phyloP scores from a whole-genome alignment of 2,888 invertebrate genomes.

The Coelopa pilipes region DNA sequence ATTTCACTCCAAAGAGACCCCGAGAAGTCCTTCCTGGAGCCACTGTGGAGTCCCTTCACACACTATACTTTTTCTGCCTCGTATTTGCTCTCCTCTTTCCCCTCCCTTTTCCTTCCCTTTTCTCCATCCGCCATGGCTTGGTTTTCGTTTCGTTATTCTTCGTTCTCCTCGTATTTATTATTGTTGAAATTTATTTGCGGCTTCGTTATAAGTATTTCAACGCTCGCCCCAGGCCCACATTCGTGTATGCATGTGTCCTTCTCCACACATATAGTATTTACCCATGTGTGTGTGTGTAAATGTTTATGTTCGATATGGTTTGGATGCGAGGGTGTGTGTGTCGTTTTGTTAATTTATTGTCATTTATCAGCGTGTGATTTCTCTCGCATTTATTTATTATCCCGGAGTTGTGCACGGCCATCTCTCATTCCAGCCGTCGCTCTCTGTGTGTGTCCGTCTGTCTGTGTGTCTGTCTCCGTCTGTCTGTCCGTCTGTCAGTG shows the following conservation, averaged over 20 bases:
- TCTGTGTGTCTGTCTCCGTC: too few species aligned
- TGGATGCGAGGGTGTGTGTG: neutral
- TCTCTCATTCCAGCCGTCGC: too few species aligned
- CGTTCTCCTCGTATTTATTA: conserved; percentile 1
- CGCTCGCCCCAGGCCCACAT: neutral
- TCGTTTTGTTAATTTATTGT: conserved; percentile 12
- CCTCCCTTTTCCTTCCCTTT: neutral
- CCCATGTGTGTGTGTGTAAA: neutral
- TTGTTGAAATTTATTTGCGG: conserved; percentile 5
- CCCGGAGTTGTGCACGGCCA: neutral
- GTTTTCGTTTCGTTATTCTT: too few species aligned
- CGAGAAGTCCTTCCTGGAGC: too few species aligned
- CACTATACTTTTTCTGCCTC: too few species aligned
- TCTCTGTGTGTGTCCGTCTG: neutral
- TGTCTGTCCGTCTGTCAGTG: too few species aligned
- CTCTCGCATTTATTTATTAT: neutral
- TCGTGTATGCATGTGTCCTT: neutral
- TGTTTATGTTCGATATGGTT: neutral
- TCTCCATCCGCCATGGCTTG: neutral
- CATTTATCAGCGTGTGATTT: conserved; percentile 9
- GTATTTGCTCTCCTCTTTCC: neutral
- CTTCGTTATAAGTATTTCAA: conserved; percentile 1
- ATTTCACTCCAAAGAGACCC: too few species aligned
- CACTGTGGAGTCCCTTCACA: too few species aligned
- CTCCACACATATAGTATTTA: neutral